phyloP scores from a whole-genome alignment of 2,113 vertebrate species.

The Malurus melanocephalus region DNA sequence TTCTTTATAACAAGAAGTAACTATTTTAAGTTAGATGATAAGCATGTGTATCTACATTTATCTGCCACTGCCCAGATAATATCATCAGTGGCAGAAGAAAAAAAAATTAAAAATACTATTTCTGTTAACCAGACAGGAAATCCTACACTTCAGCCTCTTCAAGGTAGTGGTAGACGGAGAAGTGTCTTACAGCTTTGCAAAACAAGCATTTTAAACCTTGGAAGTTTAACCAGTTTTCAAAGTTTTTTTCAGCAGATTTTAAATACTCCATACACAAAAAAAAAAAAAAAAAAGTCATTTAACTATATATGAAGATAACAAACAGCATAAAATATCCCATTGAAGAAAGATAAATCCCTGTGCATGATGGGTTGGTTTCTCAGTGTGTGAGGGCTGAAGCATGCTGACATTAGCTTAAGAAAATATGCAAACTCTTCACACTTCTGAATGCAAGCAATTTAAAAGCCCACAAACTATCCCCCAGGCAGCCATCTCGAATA shows the following conservation, averaged over 20 bases:
- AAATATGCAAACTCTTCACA: conserved; percentile 41
- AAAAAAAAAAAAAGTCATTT: background rate
- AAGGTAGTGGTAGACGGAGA: background rate
- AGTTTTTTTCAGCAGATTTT: background rate
- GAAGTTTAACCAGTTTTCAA: background rate
- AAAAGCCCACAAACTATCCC: conserved; percentile 18
- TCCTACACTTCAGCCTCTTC: background rate
- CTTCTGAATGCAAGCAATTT: conserved; percentile 18
- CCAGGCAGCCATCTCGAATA: conserved; percentile 8
- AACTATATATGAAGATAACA: background rate
- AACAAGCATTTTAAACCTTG: background rate
- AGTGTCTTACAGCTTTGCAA: background rate
- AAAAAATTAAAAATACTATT: background rate
- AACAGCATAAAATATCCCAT: background rate
- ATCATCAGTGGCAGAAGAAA: background rate
- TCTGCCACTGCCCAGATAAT: background rate
- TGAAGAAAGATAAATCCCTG: background rate
- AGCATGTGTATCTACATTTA: background rate
- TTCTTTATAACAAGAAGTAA: background rate
- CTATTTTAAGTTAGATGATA: background rate
- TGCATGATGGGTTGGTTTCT: background rate
- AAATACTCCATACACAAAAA: accelerated
- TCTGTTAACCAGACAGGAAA: conserved; percentile 44
- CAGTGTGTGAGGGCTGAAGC: conserved; percentile 16
- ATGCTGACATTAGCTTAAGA: conserved; percentile 24